Base-by-base conservation (phyloP, 2,113 vertebrate genomes). In the Megalops atlanticus region DNA sequence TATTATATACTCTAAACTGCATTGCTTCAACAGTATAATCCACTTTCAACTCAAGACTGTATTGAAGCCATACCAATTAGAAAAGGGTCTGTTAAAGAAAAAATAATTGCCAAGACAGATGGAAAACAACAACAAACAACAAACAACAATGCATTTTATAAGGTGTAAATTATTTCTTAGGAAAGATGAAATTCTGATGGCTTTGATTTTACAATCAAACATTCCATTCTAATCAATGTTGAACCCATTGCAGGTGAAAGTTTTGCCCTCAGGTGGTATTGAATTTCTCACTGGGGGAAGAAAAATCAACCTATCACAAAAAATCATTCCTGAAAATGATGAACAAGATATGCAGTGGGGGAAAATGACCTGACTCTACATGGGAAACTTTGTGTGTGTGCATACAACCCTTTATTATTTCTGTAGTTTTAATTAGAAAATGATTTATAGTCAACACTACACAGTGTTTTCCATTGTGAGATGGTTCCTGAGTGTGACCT, bases 311-410 rank as follows among this genome's bases (percentile, higher is more conserved):
- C 1, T 33, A 38, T 72, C 54, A 69, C n/a, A 79, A 70, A 69
- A 79, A 70, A 58, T 45, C 36, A 69, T 79, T 69, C n/a, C 58
- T 45, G 39, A 70, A 79, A 70, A 70, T 79, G 54, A 35, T 78
- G 33, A 78, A 24, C n/a, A n/a, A 64, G 39, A 78, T 40, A 68
- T 3, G 36, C 54, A 78, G 38, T 79, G 77, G 40, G 43, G 64
- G 58, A 41, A 24, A 27, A 45, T 45, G 58, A 70, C 39, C 52
- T 58, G 58, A 45, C 40, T n/a, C 39, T 43, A 33, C 58, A 45
- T 14, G 12, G 12, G 54, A 18, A 18, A n/a, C 33, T 70, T 35
- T 69, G 76, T 15, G 36, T 7, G 36, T 24, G 1, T 68, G 41
- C 52, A 43, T 27, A 14, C 69, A 35, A 21, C 58, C 39, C 39